These are phyloP conservation scores for Neocrepidodera transversa DNA, from an alignment of 2,888 invertebrate species.

Conservation along the genomic window DNA sequence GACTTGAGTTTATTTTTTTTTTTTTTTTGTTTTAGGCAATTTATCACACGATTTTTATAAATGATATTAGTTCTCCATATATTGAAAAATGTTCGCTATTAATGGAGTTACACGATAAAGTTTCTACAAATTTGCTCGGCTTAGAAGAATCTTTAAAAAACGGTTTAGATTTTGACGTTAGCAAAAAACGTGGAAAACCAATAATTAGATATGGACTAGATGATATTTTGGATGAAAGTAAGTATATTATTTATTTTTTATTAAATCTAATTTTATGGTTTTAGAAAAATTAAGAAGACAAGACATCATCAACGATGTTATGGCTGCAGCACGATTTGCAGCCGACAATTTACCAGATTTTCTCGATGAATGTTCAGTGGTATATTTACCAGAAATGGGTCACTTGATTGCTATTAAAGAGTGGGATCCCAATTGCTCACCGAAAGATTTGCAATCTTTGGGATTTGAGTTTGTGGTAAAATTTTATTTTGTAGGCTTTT, in stretches of 20 bases:
- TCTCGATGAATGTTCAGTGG: conserved; percentile 71
- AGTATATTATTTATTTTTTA: conserved; percentile 43
- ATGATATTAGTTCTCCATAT: conserved; percentile 68
- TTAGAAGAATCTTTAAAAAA: conserved; percentile 75
- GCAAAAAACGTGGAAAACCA: conserved; percentile 67
- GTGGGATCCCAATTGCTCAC: conserved; percentile 66
- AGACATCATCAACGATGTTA: conserved; percentile 75
- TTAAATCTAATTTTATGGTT: conserved; percentile 31
- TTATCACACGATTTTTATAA: conserved; percentile 72
- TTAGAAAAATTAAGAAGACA: conserved; percentile 75
- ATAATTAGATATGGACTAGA: conserved; percentile 80
- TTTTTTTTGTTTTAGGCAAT: conserved; percentile 65
- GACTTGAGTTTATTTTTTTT: neutral
- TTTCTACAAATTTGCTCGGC: conserved; percentile 64
- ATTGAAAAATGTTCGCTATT: conserved; percentile 64
- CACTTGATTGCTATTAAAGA: conserved; percentile 79
- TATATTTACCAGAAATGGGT: conserved; percentile 79
- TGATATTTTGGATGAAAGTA: conserved; percentile 76
- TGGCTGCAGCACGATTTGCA: conserved; percentile 74
- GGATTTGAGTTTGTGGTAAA: conserved; percentile 76
- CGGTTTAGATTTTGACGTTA: conserved; percentile 74
- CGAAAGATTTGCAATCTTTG: conserved; percentile 67
- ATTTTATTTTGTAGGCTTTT: too few relatives aligned
- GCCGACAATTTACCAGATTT: conserved; percentile 71
- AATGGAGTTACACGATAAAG: conserved; percentile 60